These are phyloP conservation scores for Fabriciana adippe DNA, from an alignment of 2,888 invertebrate species.

Conservation along the genomic window DNA sequence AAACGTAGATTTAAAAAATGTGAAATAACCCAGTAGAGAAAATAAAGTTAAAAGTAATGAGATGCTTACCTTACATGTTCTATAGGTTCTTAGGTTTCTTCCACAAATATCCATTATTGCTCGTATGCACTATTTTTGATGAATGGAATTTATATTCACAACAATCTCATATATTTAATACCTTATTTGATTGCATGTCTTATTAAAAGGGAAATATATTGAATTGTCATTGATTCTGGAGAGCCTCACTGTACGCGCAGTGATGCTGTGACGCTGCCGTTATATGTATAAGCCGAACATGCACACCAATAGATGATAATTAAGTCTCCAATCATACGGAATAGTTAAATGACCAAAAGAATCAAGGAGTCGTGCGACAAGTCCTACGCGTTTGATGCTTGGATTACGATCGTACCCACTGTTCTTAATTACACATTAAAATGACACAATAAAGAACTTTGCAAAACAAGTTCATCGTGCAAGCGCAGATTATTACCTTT, in stretches of 20 bases:
- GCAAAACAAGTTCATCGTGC: slow-evolving; percentile 13
- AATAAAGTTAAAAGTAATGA: not conserved
- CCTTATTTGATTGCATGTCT: slow-evolving; percentile 46
- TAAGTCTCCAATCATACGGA: slow-evolving; percentile 47
- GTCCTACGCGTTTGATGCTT: slow-evolving; percentile 26
- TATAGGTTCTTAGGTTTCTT: not conserved
- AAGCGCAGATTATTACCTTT: slow-evolving; percentile 24
- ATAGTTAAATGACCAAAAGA: slow-evolving; percentile 29
- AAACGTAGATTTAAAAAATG: too few relatives aligned
- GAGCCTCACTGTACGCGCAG: slow-evolving; percentile 48
- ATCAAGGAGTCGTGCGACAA: slow-evolving; percentile 22
- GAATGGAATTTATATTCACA: not conserved
- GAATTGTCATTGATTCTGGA: slow-evolving; percentile 47
- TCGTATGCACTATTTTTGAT: not conserved
- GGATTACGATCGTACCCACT: slow-evolving; percentile 11
- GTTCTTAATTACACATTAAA: slow-evolving; percentile 21
- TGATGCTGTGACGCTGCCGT: slow-evolving; percentile 49
- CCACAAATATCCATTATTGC: slow-evolving; percentile 10
- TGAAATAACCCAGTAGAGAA: too few relatives aligned
- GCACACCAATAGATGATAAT: slow-evolving; percentile 57
- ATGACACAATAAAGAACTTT: slow-evolving; percentile 9
- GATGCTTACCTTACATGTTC: slow-evolving; percentile 39
- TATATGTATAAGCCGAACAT: slow-evolving; percentile 49
- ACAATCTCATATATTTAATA: slow-evolving; percentile 18
- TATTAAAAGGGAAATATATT: slow-evolving; percentile 36